Evolutionary conservation across 2,888 invertebrate species (phyloP), one percentile per base, ranked within the genome.

Genomic region (Entomobrya multifasciata): DNA sequence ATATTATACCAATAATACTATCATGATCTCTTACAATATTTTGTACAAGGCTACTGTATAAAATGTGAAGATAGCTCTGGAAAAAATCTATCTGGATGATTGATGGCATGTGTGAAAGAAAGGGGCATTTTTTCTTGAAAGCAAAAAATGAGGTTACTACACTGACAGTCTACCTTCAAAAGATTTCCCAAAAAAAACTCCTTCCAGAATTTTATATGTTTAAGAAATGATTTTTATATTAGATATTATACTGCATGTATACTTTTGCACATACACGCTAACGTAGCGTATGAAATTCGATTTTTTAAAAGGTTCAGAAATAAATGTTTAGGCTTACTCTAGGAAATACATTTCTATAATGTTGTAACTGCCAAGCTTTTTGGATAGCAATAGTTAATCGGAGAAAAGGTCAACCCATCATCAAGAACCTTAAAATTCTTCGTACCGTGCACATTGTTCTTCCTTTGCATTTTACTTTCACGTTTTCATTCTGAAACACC

Each of bases 141-240:
- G n/a, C n/a, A n/a, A n/a, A n/a, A 60, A 70, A 80, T 80, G 79
- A 80, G 70, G 17, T 49, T 70, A 41, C 72, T n/a, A 74, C n/a
- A 72, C n/a, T n/a, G n/a, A n/a, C n/a, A n/a, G n/a, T 47, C 30
- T 47, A 70, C 30, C 13, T 27, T 25, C 17, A 5, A n/a, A n/a
- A 57, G 11, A 22, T 11, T 27, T 27, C 27, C 15, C 27, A 62
- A 27, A 62, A 17, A 1, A 47, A 13, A 11, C n/a, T n/a, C n/a
- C n/a, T n/a, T n/a, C n/a, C n/a, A n/a, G n/a, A n/a, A n/a, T n/a
- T n/a, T n/a, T n/a, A n/a, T n/a, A n/a, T n/a, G n/a, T n/a, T n/a
- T n/a, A n/a, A n/a, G n/a, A n/a, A n/a, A n/a, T n/a, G n/a, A n/a
- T n/a, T n/a, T n/a, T n/a, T n/a, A n/a, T n/a, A n/a, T n/a, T n/a